Base-by-base conservation (phyloP, 1,140 invertebrate species). In the Neocloeon triangulifer region DNA sequence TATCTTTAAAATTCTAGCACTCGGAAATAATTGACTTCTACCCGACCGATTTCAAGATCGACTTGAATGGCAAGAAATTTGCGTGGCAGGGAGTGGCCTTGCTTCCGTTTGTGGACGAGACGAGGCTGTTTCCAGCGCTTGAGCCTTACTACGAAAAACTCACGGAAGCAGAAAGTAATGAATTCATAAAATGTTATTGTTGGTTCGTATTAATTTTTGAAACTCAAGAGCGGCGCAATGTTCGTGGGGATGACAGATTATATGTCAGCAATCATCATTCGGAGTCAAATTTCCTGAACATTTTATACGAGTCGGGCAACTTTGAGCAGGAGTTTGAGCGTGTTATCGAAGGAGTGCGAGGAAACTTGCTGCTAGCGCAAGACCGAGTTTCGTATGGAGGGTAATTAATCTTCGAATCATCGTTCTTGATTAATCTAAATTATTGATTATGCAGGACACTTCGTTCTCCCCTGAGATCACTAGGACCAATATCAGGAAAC, bases 21-120 rank as follows among this genome's bases (percentile, higher is more conserved):
- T 98, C 92, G 1, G 55, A 80, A 1, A 97, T 99, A 26, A 95
- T 98, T 40, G 95, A 99, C 55, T 98, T 99, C 57, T 99, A 99
- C 59, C 95, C 95, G 0, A 74, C 72, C 49, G 85, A 98, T 49
- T 99, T 99, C 52, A 92, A 91, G 57, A 92, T 96, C 37, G 95
- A 99, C 61, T 56, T 99, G 28, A 99, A 99, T 60, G 95, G 95
- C 12, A 99, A 99, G 54, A 97, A 95, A 55, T 97, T 84, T 58
- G 92, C 92, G 30, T 99, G 94, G 94, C 92, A 97, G 61, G 94
- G 94, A 35, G 94, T 99, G 7, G 94, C 94, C 4, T 51, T 99
- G 7, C 55, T 99, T 30, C 95, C 95, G 19, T 99, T 98, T 60
- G 94, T 99, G 1, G 91, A 98, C 48, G 92, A 98, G 55, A 65